These are phyloP conservation scores for Hemichromis elongatus DNA, from an alignment of 2,113 vertebrate genomes.

Conservation along the genomic window DNA sequence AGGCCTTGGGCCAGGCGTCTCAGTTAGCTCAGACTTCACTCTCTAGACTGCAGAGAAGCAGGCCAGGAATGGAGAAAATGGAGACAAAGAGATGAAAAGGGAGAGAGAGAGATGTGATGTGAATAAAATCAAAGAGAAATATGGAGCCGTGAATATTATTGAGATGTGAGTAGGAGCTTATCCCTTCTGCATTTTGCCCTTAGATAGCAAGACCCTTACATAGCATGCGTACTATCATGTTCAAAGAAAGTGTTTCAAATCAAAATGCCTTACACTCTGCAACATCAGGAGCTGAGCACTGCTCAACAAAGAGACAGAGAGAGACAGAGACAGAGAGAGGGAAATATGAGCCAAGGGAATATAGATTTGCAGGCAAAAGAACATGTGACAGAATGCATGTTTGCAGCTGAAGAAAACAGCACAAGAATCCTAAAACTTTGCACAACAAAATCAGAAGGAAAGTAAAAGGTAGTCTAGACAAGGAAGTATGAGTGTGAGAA, in stretches of 20 bases:
- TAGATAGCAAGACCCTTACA: slow-evolving; percentile 38
- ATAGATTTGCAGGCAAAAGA: neutral
- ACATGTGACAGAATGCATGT: neutral
- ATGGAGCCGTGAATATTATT: slow-evolving; percentile 43
- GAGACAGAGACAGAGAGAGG: neutral
- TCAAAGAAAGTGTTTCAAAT: slow-evolving; percentile 36
- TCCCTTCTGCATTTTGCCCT: slow-evolving; percentile 37
- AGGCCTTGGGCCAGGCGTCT: slow-evolving; percentile 66
- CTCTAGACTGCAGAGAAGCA: slow-evolving; percentile 56
- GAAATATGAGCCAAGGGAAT: neutral
- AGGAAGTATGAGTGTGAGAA: neutral
- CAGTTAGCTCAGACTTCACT: slow-evolving; percentile 62
- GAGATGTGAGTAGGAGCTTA: slow-evolving; percentile 45
- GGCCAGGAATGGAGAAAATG: slow-evolving; percentile 41
- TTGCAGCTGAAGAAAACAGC: neutral
- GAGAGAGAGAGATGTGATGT: slow-evolving; percentile 46
- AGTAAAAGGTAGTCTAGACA: neutral
- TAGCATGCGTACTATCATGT: neutral
- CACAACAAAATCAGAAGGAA: neutral
- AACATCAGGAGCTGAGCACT: neutral
- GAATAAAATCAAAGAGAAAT: slow-evolving; percentile 58
- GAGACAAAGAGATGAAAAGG: slow-evolving; percentile 61
- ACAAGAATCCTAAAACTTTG: neutral
- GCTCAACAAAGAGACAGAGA: slow-evolving; percentile 1
- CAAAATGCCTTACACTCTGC: neutral